Base-by-base conservation (phyloP, 2,888 invertebrate species). In the Drosophila recens region DNA sequence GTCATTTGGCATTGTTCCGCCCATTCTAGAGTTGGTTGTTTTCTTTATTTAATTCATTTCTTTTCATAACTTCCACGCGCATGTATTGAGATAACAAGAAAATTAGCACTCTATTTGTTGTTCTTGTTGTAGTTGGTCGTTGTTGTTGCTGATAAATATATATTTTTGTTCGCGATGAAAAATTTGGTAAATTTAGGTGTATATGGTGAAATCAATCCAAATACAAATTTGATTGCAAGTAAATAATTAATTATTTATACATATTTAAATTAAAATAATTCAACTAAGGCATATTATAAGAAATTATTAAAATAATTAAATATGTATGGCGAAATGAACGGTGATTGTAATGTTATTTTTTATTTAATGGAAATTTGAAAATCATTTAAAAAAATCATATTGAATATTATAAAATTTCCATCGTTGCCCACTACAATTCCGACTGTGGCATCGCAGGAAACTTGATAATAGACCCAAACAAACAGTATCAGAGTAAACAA, bases 81-180 rank as follows among this genome's bases (percentile, higher is more conserved):
- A 70, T 75, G 59, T 66, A 67, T 53, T 33, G 27, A 80, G 79
- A 76, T 85, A 83, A 76, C 70, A 75, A 67, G 34, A 51, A 78
- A 86, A 75, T 77, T 82, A 82, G 43, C 79, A 82, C 79, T 70
- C 72, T 72, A 64, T 54, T 54, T 51, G 52, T 54, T 57, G 53
- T 66, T 61, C n/a, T 45, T 20, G n/a, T 15, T 17, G 38, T 23
- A 34, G 13, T 48, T 27, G 23, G 10, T 23, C 11, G 15, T 15
- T 58, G 11, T 48, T 48, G 36, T 36, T 33, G 56, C 27, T 57
- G 23, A 52, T 58, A 52, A 13, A 61, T 27, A 52, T 13, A 61
- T 27, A 56, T 30, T 54, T 62, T 10, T 20, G 15, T 63, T 49
- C 40, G 56, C 43, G 36, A 46, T 45, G 38, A 59, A 53, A 10